A percentile compares a stretch with the other conserved stretches of the same genome.
Conservation (phyloP, 2,888 invertebrate genomes). For the Brachypalpus laphriformis region DNA sequence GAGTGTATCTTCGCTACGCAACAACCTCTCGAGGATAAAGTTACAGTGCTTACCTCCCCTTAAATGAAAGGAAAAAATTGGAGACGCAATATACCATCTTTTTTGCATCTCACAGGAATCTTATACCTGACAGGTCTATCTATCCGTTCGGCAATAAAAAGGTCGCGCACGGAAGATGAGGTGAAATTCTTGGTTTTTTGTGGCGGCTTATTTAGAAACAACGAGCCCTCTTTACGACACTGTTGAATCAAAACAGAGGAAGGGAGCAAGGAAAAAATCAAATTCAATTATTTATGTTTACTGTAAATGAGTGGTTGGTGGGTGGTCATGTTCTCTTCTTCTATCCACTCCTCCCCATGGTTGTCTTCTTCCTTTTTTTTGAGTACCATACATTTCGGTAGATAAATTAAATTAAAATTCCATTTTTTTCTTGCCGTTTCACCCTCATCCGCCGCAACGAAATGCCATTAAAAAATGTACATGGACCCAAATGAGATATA, state of each 20-base stretch:
- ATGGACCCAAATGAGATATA: constrained; percentile 38
- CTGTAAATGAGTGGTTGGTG: constrained; percentile 56
- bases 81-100: constrained; percentile 23
- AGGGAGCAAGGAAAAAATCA: constrained; percentile 24
- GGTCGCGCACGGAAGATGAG: not conserved
- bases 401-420: constrained; percentile 67
- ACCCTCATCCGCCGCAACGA: constrained; percentile 57
- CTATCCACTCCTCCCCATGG: not conserved
- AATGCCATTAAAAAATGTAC: constrained; percentile 54
- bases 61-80: not conserved
- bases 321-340: constrained; percentile 20
- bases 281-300: constrained; percentile 61
- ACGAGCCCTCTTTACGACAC: not conserved
- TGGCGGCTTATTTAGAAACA: constrained; percentile 13
- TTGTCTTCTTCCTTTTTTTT: not conserved
- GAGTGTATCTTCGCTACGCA: not conserved
- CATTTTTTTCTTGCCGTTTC: constrained; percentile 34
- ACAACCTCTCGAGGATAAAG: not conserved
- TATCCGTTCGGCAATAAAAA: constrained; percentile 32
- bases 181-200: not conserved
- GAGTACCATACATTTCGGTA: constrained; percentile 48
- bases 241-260: not conserved
- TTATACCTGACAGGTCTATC: constrained; percentile 24
- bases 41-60: not conserved
- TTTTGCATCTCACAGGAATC: constrained; percentile 24